Base-by-base conservation (phyloP, 1,140 invertebrate genomes). In the Philopotamus ludificatus region DNA sequence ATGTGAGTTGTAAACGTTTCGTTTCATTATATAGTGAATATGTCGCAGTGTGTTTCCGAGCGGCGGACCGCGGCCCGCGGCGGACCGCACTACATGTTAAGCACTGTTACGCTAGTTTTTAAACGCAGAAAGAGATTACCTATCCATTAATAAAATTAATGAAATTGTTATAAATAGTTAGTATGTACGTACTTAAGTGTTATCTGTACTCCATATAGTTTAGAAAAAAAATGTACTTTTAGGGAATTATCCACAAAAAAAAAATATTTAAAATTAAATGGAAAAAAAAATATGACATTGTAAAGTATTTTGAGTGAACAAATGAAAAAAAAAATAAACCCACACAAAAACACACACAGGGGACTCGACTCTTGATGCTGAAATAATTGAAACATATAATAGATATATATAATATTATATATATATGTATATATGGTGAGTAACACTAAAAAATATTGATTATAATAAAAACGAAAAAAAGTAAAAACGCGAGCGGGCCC, bases 161-260 rank as follows among this genome's bases (percentile, higher is more conserved):
- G 57, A 67, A 71, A 72, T 75, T 75, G 74, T 76, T 72, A 73
- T 71, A 73, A 71, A 74, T 74, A 73, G 71, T 72, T 70, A 71
- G 69, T 70, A 70, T 70, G 69, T 70, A 70, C 69, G 69, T 73
- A 74, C 70, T 70, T 75, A 74, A 76, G 72, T 76, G 74, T 76
- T 76, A 74, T 72, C 72, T 74, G 74, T 76, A 75, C 71, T 74
- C 74, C 72, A 74, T 75, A 76, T 72, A 74, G 71, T 74, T 70
- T 74, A 74, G 73, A 71, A n/a, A n/a, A n/a, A n/a, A n/a, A n/a
- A n/a, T 59, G 67, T 67, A 70, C 65, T 67, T 67, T 67, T 70
- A 67, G 65, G 65, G 65, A 67, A 69, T 41, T 67, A 64, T 70
- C 68, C 68, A 67, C 54, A 45, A n/a, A n/a, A n/a, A n/a, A n/a